Evolutionary conservation across 2,888 invertebrate genomes (phyloP), one percentile per base, ranked within the genome.

Genomic region (Ditula angustiorana): DNA sequence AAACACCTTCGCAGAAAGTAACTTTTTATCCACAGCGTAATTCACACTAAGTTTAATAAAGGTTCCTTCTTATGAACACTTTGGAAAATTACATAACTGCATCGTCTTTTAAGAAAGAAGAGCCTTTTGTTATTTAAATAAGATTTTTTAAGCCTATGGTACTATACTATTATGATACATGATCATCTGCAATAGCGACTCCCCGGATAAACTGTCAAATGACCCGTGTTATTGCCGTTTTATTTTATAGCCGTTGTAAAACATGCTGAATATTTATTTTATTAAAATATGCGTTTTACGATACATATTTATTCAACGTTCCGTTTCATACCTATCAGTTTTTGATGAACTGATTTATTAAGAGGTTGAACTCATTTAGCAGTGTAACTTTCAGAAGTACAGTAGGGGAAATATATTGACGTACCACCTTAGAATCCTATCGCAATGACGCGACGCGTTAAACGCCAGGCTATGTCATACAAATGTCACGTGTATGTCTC

Each of bases 161-260:
- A 46, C 46, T 46, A 5, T 24, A 10, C 16, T 33, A 52, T 13
- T 37, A 55, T 55, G 37, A 55, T 37, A 55, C 7, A 24, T 16
- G 35, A 50, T 28, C 35, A 35, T 16, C 52, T 8, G 30, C n/a
- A 33, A 33, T 55, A 55, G 35, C 37, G n/a, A 24, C 24, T 37
- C 13, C 5, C 13, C 24, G 13, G 37, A 24, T 55, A 35, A 35
- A 55, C 24, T 24, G 55, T 37, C 37, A 55, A 55, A 55, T 55
- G 55, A 35, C 8, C n/a, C 55, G 37, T 55, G 55, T 37, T 55
- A 55, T 55, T 37, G 37, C 37, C 13, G 3, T 55, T 50, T 55
- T 37, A 55, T 55, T 37, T 55, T 52, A 52, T 55, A 55, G 55
- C 55, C 23, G 7, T 10, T 37, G 37, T 55, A 37, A 37, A 55